Base-by-base conservation (phyloP, 1,140 invertebrate genomes). In the Drosophila tani region DNA sequence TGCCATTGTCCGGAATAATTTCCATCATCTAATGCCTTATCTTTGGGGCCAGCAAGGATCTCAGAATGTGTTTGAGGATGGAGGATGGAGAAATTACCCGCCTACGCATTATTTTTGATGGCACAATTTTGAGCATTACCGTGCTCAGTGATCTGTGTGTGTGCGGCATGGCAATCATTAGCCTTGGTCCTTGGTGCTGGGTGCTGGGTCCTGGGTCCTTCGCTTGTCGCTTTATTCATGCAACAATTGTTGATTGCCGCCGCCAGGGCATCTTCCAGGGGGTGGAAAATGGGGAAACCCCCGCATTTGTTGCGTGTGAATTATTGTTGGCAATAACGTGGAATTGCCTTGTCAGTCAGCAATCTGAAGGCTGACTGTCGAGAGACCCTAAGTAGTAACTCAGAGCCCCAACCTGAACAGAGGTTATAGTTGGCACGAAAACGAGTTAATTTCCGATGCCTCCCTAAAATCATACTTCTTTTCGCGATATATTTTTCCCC, bases 171-270 rank as follows among this genome's bases (percentile, higher is more conserved):
- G 85, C 78, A 84, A 90, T 88, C 84, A 88, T 88, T 88, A 90
- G 84, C 70, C 82, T 69, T 32, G 29, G 75, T 77, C 51, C 57
- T 64, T 7, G 12, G 50, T 46, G 45, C 62, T 60, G 56, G 35
- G 74, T 71, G 46, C 58, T 58, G 24, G 7, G 59, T 50, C 55
- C 68, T 62, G 55, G 15, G 12, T 8, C 51, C 24, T 24, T 29
- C 43, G 58, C 59, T 69, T 46, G n/a, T 58, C 71, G 65, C 51
- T 63, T 83, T 70, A 87, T 75, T 87, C 84, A 88, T 90, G 84
- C 84, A 88, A 88, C 81, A 88, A 88, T 88, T 88, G 84, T 88
- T 84, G 81, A 88, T 88, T 84, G 81, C 78, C 27, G 27, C 27
- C 27, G 27, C 21, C 66, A 35, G n/a, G 45, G 24, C 62, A 69